phyloP scores from a whole-genome alignment of 2,113 vertebrate species.

The Neolamprologus falcicula region DNA sequence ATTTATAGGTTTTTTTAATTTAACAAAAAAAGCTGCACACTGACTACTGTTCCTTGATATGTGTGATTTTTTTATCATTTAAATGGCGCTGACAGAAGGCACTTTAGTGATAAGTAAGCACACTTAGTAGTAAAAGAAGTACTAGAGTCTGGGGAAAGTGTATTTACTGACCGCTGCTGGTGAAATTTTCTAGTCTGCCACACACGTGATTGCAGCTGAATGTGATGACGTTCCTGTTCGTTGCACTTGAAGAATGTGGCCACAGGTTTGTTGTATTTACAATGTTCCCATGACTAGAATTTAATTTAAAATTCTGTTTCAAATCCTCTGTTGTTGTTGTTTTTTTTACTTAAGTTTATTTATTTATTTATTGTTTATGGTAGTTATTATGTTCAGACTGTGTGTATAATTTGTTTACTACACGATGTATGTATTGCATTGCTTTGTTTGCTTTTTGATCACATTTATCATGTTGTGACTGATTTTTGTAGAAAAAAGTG shows the following conservation, averaged over 20 bases:
- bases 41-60: neutral
- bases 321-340: neutral
- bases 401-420: neutral
- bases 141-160: neutral
- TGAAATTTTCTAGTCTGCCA: neutral
- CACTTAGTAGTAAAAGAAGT: neutral
- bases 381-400: neutral
- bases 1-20: neutral
- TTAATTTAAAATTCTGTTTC: neutral
- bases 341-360: neutral
- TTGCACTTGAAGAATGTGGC: neutral
- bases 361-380: neutral
- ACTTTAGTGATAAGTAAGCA: neutral
- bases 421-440: neutral
- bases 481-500: neutral
- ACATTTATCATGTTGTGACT: neutral
- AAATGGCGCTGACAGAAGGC: neutral
- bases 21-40: neutral
- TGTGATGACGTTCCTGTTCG: neutral
- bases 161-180: neutral
- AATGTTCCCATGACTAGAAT: neutral
- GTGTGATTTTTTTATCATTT: neutral
- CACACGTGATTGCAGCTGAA: neutral
- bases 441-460: slow-evolving; percentile 5
- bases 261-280: neutral